Base-by-base conservation (phyloP, 2,797 vertebrate species). In the Aldrovandia affinis region DNA sequence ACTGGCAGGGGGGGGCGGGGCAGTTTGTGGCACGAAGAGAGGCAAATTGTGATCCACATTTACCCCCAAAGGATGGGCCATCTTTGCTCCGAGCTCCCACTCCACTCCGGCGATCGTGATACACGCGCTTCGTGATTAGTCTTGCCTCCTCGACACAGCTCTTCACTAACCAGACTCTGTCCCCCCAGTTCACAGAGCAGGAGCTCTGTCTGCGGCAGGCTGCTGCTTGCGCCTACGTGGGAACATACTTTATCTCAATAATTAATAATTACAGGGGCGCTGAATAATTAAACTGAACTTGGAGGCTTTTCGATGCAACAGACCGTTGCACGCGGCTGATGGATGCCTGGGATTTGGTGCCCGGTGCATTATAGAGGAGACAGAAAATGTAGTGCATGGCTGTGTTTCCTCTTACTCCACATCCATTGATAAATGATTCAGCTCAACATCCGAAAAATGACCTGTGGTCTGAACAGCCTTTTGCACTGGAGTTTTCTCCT, bases 261-360 rank as follows among this genome's bases (percentile, higher is more conserved):
- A 92, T 92, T 92, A 88, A 92, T 91, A 65, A 59, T 85, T 82
- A 90, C 88, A 90, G 86, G 61, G 88, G 86, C 82, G 22, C 33
- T 93, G 85, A 92, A 93, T 93, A 90, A 93, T 92, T 93, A 86
- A 93, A 86, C 82, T 86, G 61, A 80, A 84, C 77, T 79, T 36
- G 78, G 78, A 44, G 52, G 33, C 78, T 70, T 81, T 81, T 84
- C 50, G 65, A 50, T 81, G 83, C 70, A 75, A 75, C 70, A 25
- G 36, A 75, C 36, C 70, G 20, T 75, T 12, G 18, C 70, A 75
- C 42, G 70, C 39, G 39, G 39, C 12, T 75, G 70, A 75, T 75
- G 70, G 33, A 75, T 75, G 20, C 18, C 33, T 42, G 70, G 39
- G 70, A 44, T 75, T 75, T 75, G 36, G 22, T 75, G 70, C 70